Evolutionary conservation across 2,888 invertebrate species (phyloP), one percentile per base, ranked within the genome.

Genomic region (Eremobia ochroleuca): DNA sequence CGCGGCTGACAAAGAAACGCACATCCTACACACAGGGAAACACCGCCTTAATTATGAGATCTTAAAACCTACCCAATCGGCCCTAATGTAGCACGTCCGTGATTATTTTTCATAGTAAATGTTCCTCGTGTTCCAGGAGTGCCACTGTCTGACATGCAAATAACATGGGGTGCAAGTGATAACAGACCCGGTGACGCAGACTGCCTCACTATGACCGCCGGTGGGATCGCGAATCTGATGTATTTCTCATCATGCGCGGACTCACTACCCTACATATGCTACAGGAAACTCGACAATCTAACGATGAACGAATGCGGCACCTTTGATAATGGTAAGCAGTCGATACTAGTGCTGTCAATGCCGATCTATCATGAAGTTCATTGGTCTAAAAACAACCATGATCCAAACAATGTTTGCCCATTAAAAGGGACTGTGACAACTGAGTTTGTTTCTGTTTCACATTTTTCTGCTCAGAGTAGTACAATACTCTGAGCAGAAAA

Each of bases 231-330:
- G n/a, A 13, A 43, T 43, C 0, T 0, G 1, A 28, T 67, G 0
- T 9, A 40, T 13, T 15, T 25, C 28, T 18, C 21, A 18, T 28
- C 52, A 18, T 77, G 77, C 52, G n/a, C 4, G 2, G 0, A 2
- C 0, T 18, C 18, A 21, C 61, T 9, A 31, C 77, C 77, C 9
- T 77, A 61, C 80, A 25, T 77, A 43, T 77, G 77, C 28, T 77
- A 80, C 49, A 77, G 43, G 28, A 79, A 61, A 71, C 6, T 72
- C 9, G 79, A 72, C 52, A 79, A 79, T 40, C 5, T 4, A 1
- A 77, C 72, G 9, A 43, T 71, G 49, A 77, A 77, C 28, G 67
- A 77, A 65, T 76, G 76, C 28, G 78, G 71, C 3, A 80, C 77
- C 34, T 77, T 62, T 52, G 77, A 77, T 28, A 15, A 71, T 62